Evolutionary conservation across 2,888 invertebrate species (phyloP), one percentile per base, ranked within the genome.

Genomic region (Drosophila quinaria): DNA sequence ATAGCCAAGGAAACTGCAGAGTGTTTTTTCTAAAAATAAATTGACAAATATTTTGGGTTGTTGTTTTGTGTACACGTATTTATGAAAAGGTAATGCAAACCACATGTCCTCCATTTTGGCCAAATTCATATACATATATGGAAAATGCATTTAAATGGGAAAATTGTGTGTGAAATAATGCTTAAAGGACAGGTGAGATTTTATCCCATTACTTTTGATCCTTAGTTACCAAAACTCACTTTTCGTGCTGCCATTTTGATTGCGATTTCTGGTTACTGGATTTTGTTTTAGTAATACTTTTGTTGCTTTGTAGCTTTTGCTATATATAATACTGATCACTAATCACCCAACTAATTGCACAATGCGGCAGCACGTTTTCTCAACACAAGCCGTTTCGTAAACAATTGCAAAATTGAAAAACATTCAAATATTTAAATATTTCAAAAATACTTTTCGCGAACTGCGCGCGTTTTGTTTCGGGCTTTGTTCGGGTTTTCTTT

Each of bases 241-340:
- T 89, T 91, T 75, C 80, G 75, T 74, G 91, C 74, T 70, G 90
- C 89, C 90, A 90, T 90, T 73, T 80, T 81, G 62, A 54, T 33
- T 17, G 15, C 11, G 46, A 8, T 37, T 42, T 52, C 60, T 22
- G 15, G 13, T 17, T 17, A 8, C 52, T 52, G 22, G 44, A 9
- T 37, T 46, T 10, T 44, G 35, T 17, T 13, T 31, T 35, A 50
- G 46, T 62, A 73, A 73, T 77, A 78, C 64, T 70, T 74, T 56
- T 41, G 9, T 56, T 35, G 15, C 35, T 56, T 22, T 22, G 46
- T 56, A 46, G 42, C 42, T 55, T 8, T 31, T 19, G 54, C 54
- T 60, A 60, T 52, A 64, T 25, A 25, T 74, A 74, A 83, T 83
- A 80, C 81, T 86, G 80, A 70, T 74, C 86, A 65, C 80, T 59